phyloP scores from a whole-genome alignment of 2,888 invertebrate genomes.

The Acrobasis repandana region DNA sequence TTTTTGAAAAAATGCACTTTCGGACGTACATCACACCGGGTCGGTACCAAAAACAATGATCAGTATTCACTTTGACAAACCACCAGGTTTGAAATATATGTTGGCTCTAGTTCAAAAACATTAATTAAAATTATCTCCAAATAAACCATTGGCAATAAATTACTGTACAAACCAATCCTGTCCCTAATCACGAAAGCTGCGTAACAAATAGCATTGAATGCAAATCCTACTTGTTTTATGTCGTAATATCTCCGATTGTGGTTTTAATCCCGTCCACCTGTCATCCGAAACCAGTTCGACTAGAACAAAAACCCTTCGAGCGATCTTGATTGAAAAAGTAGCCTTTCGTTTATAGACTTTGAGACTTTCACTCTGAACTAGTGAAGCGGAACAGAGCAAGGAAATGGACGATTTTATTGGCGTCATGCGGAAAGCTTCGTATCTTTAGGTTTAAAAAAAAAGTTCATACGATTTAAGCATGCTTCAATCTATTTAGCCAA shows the following conservation, averaged over 20 bases:
- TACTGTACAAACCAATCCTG: background rate
- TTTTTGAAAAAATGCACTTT: too few relatives aligned
- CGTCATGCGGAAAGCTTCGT: background rate
- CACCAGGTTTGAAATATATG: too few relatives aligned
- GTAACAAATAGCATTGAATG: conserved; percentile 13
- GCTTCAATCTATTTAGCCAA: background rate
- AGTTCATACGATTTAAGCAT: background rate
- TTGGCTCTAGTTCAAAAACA: background rate
- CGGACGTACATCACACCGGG: too few relatives aligned
- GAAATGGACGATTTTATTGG: background rate
- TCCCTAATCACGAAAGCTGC: conserved; percentile 7
- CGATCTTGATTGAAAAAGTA: conserved; percentile 4
- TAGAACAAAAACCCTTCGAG: conserved; percentile 11
- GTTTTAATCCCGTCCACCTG: conserved; percentile 13
- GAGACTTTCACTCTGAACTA: conserved; percentile 1
- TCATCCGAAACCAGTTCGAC: conserved; percentile 3
- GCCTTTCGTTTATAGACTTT: conserved; percentile 13
- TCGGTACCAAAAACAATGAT: too few relatives aligned
- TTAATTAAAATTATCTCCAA: background rate
- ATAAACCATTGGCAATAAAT: conserved; percentile 3
- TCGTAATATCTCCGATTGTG: conserved; percentile 9
- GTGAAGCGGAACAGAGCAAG: conserved; percentile 3
- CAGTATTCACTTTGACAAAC: too few relatives aligned
- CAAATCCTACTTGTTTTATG: conserved; percentile 14
- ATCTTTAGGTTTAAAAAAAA: background rate